Evolutionary conservation across 2,888 invertebrate genomes (phyloP).

Genomic region (Megamerina dolium): DNA sequence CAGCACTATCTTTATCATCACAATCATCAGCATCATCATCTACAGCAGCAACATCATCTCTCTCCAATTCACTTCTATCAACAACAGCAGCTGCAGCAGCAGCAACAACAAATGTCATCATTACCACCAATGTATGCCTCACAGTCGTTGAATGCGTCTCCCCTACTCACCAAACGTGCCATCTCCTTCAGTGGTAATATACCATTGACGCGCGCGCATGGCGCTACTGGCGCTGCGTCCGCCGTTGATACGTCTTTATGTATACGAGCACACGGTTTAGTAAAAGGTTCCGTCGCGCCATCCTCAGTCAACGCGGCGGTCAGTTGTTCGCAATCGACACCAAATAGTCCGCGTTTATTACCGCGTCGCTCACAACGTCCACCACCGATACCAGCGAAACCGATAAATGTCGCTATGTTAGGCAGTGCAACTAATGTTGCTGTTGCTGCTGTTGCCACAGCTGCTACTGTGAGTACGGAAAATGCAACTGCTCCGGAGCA

Average conservation of each 20-base stretch:
- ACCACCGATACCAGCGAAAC: conserved; percentile 45
- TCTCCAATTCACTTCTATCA: conserved; percentile 1
- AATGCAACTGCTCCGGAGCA: background rate
- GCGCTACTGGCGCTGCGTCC: too few relatives aligned
- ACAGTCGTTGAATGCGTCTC: conserved; percentile 41
- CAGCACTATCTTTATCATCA: conserved; percentile 28
- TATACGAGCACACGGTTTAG: background rate
- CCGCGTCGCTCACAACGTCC: conserved; percentile 54
- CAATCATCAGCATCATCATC: conserved; percentile 29
- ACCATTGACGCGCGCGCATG: conserved; percentile 31
- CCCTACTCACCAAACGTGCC: conserved; percentile 42
- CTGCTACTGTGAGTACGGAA: background rate
- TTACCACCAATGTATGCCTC: conserved; percentile 26
- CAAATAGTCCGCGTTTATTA: conserved; percentile 67
- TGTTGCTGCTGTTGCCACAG: conserved; percentile 1
- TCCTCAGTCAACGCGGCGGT: conserved; percentile 1
- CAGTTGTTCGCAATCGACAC: conserved; percentile 55
- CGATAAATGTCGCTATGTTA: conserved; percentile 11
- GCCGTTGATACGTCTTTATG: conserved; percentile 12
- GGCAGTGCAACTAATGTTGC: background rate
- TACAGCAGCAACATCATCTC: conserved; percentile 11
- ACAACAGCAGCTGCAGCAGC: background rate
- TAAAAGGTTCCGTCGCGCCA: conserved; percentile 12
- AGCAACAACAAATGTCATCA: conserved; percentile 22
- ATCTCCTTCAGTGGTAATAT: conserved; percentile 45